phyloP scores from a whole-genome alignment of 2,113 vertebrate genomes.

The Psophia crepitans region DNA sequence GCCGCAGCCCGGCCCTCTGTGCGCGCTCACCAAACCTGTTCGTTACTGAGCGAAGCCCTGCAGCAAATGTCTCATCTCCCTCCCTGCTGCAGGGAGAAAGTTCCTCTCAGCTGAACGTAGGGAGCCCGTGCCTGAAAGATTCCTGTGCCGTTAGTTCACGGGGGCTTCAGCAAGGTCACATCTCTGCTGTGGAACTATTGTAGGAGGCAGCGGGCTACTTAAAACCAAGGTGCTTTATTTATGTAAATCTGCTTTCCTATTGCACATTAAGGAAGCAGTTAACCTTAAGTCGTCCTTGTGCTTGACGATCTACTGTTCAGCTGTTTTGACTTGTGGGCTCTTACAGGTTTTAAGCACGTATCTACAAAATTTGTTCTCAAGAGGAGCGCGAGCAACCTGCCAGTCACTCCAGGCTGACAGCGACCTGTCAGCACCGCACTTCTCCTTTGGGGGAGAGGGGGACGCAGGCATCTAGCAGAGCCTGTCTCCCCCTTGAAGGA shows the following conservation, averaged over 20 bases:
- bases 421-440: not conserved
- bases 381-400: not conserved
- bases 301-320: not conserved
- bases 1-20: not conserved
- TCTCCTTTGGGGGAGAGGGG: not conserved
- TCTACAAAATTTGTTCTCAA: not conserved
- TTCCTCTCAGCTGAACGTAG: not conserved
- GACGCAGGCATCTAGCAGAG: not conserved
- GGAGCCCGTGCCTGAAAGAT: not conserved
- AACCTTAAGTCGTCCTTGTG: not conserved
- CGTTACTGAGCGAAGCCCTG: not conserved
- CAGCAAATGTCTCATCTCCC: not conserved
- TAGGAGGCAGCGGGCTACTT: not conserved
- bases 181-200: not conserved
- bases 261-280: not conserved
- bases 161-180: not conserved
- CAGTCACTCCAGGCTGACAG: not conserved
- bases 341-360: not conserved
- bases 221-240: not conserved
- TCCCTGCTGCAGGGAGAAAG: not conserved
- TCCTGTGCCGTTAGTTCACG: not conserved
- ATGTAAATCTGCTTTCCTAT: not conserved
- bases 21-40: not conserved
- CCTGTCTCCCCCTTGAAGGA: not conserved
- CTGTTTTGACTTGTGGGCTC: not conserved